Conservation (phyloP, 92 coral and sea anemone genomes). For the Phenganax stokvisi region DNA sequence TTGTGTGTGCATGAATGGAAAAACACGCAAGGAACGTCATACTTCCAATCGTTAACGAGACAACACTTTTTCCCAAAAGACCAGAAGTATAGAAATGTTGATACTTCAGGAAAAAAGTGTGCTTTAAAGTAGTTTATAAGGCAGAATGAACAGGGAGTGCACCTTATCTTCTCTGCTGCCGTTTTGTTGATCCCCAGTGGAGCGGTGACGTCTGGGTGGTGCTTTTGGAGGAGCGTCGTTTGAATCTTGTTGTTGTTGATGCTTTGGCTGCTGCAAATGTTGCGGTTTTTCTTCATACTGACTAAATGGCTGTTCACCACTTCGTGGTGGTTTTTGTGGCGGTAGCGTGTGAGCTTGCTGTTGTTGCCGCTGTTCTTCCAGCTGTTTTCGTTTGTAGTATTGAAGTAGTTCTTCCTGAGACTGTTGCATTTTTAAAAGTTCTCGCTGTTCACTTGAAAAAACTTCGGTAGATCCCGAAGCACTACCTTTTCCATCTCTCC, state of each 20-base stretch:
- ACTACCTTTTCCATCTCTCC: slow-evolving; percentile 4
- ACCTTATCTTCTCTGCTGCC: background rate
- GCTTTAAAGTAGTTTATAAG: background rate
- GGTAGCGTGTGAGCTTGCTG: background rate
- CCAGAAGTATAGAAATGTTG: background rate
- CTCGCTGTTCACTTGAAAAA: slow-evolving; percentile 5
- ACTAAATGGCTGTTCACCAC: slow-evolving; percentile 6
- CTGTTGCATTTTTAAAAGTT: background rate
- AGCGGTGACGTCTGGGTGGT: background rate
- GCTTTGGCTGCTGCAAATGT: slow-evolving; percentile 20
- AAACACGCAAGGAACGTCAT: too few species aligned
- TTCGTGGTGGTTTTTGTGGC: background rate
- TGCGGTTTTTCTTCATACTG: slow-evolving; percentile 6
- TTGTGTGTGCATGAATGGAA: too few species aligned
- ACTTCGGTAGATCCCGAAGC: background rate
- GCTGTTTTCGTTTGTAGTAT: slow-evolving; percentile 4
- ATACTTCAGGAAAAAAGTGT: background rate
- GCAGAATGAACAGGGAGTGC: background rate
- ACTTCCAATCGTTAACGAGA: too few species aligned
- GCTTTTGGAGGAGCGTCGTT: background rate
- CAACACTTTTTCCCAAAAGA: too few species aligned
- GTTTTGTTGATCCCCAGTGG: slow-evolving; percentile 1
- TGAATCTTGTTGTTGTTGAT: background rate
- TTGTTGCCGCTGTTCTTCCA: slow-evolving; percentile 11
- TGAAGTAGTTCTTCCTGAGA: slow-evolving; percentile 21